These are phyloP conservation scores for Danio rerio DNA, from an alignment of 2,113 vertebrate species.

Conservation along the genomic window DNA sequence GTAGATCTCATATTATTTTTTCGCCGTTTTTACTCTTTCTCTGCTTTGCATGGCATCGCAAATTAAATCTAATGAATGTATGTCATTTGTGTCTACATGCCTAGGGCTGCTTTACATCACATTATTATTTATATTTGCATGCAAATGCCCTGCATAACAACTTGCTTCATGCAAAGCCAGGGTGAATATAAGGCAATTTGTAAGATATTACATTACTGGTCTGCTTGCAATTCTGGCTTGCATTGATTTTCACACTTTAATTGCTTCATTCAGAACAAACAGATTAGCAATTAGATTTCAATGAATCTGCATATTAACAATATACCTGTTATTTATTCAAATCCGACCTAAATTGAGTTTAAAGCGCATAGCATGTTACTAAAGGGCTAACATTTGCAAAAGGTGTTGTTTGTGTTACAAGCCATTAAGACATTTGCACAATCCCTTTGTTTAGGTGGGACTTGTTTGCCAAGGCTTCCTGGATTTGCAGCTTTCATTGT, in stretches of 20 bases:
- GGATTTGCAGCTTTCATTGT: background rate
- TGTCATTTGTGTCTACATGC: background rate
- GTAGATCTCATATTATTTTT: background rate
- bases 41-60: background rate
- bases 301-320: background rate
- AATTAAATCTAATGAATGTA: background rate
- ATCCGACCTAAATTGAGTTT: background rate
- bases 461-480: conserved; percentile 6
- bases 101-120: background rate
- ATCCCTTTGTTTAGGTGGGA: background rate
- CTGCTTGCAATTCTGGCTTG: background rate
- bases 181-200: background rate
- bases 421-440: conserved; percentile 7
- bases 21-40: background rate
- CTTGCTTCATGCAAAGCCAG: too few species aligned
- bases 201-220: background rate
- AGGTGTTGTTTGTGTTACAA: conserved; percentile 18
- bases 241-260: background rate
- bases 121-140: background rate
- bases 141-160: background rate
- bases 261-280: background rate
- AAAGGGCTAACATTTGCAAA: conserved; percentile 12
- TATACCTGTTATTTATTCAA: conserved; percentile 8
- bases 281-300: background rate
- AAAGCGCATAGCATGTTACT: background rate